Base-by-base conservation (phyloP, 2,113 vertebrate species). In the Callipepla californica region DNA sequence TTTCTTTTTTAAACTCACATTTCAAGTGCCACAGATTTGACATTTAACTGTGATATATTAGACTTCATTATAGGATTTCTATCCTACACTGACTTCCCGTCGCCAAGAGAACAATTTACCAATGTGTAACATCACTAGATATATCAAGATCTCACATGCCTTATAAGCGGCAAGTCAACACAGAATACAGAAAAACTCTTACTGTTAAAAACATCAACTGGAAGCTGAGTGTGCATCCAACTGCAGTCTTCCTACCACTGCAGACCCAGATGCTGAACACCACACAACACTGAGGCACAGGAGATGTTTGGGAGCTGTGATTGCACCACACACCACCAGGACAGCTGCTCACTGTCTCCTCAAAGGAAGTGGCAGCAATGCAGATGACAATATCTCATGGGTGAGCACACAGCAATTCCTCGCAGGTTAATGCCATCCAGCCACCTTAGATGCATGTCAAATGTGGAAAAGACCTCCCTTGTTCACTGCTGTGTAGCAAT, bases 1-100 rank as follows among this genome's bases (percentile, higher is more conserved):
- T 75, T 61, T 38, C 21, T n/a, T 11, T 12, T 23, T 47, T 66
- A 80, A 85, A 89, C 89, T 91, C 77, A 50, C 55, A 38, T 82
- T 90, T 94, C 73, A 50, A 77, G 50, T 70, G 83, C 80, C 79
- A 90, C 8, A 1, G 76, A 95, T 80, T 80, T 94, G 88, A 94
- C 93, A 95, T 96, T 96, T 94, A 95, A 80, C 80, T 93, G 76
- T 62, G 67, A 74, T 3, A 0, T 66, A 83, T 72, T 68, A 67
- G 55, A 93, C 73, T 68, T 91, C 92, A 69, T 91, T 89, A 89
- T 19, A 88, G 61, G 25, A 90, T 67, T 86, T 94, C 85, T 83
- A 67, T 68, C 76, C 85, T 68, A 50, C 85, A 40, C 47, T 22
- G 73, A 4, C 68, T 91, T 93, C 62, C 78, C 57, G 84, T 85